These are phyloP conservation scores for Sialis lutaria DNA, from an alignment of 2,888 invertebrate species.

Conservation along the genomic window DNA sequence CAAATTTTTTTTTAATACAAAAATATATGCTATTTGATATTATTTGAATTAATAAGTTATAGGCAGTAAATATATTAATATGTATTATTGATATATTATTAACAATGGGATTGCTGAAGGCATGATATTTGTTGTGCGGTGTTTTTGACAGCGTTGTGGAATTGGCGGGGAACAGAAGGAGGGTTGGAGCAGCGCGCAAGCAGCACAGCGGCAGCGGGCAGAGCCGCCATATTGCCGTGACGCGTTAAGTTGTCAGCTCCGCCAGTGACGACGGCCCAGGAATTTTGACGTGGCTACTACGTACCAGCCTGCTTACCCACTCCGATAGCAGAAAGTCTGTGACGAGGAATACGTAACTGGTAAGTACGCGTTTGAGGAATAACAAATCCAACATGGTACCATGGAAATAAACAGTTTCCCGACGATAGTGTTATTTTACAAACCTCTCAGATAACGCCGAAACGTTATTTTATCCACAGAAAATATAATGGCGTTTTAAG, in stretches of 20 bases:
- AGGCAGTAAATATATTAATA: not conserved
- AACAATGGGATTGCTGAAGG: not conserved
- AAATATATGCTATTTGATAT: too few species aligned
- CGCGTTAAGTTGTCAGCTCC: constrained; percentile 58
- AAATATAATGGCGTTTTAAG: constrained; percentile 31
- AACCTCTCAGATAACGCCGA: not conserved
- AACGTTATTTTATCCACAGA: constrained; percentile 15
- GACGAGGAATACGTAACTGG: constrained; percentile 92
- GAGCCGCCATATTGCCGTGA: constrained; percentile 55
- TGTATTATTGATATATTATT: not conserved
- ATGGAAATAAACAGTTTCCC: constrained; percentile 14
- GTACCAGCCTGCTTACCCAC: constrained; percentile 84
- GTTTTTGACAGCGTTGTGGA: too few species aligned
- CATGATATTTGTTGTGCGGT: not conserved
- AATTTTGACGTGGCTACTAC: constrained; percentile 86
- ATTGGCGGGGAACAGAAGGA: constrained; percentile 1
- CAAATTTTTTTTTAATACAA: too few species aligned
- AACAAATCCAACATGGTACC: constrained; percentile 35
- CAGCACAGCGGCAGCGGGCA: constrained; percentile 34
- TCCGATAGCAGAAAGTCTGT: constrained; percentile 86
- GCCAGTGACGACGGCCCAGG: constrained; percentile 71
- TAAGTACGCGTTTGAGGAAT: constrained; percentile 57
- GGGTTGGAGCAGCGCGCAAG: constrained; percentile 10
- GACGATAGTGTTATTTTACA: constrained; percentile 5
- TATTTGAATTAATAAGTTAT: too few species aligned